Evolutionary conservation across 2,113 vertebrate genomes (phyloP), one percentile per base, ranked within the genome.

Genomic region (Benthochromis sp.): DNA sequence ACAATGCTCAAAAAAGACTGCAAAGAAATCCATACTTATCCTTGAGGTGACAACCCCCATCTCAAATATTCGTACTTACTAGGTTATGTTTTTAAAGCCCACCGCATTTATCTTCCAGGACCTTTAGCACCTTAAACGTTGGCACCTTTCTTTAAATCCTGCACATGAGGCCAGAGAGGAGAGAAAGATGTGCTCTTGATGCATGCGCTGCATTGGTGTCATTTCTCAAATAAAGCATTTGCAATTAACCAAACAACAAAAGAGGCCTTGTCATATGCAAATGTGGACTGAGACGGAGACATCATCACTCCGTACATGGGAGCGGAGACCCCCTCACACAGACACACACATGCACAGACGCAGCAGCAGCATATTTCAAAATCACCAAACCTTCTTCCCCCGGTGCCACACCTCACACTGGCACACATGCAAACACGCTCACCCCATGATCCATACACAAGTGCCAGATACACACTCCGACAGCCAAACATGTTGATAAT

Each of bases 401-500:
- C 54, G 86, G 86, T 88, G 90, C 93, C 91, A 93, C 94, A 94
- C 94, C 94, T 92, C 94, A 94, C 57, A 93, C 90, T 85, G 89
- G 86, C 92, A 90, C 84, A 81, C 90, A 88, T 89, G 90, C 91
- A 91, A 71, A 93, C 90, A 91, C 84, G 3, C 85, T 89, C 95
- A 92, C 94, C 87, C 92, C 92, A 94, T 87, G 92, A 93, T 90
- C 76, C 21, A n/a, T 19, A 83, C 81, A 83, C 92, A 81, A 89
- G 91, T 94, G 94, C 92, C 93, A 94, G 94, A 94, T 92, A 95
- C 91, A 92, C 90, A 93, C 94, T 93, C 91, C 81, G 19, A 89
- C 95, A 94, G 91, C 92, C 94, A 95, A 93, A 94, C 93, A 94
- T 95, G 95, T 95, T 94, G 95, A 96, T 96, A 94, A 95, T 95